phyloP scores from a whole-genome alignment of 2,797 vertebrate species.

The Saguinus oedipus region DNA sequence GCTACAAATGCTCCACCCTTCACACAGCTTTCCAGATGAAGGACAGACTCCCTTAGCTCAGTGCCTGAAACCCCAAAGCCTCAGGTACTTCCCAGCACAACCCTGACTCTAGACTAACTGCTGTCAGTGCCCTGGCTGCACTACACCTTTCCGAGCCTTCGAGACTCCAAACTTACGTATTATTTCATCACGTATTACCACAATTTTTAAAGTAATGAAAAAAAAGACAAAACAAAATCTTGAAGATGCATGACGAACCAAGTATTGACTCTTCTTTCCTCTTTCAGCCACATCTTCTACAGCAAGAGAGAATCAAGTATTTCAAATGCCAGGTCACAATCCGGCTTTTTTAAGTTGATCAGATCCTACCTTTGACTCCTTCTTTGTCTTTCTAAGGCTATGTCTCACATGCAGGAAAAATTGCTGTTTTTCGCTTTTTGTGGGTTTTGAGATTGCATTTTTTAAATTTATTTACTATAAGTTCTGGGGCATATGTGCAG shows the following conservation, averaged over 20 bases:
- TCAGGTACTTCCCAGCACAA: background rate
- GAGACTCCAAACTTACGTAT: background rate
- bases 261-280: background rate
- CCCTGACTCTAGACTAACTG: background rate
- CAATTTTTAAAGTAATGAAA: conserved; percentile 6
- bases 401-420: background rate
- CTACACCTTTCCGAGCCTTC: background rate
- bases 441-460: no score
- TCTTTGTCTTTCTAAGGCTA: background rate
- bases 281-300: background rate
- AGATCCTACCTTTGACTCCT: background rate
- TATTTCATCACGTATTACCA: background rate
- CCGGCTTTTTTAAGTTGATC: background rate
- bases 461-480: no score
- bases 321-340: background rate
- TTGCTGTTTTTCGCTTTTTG: background rate
- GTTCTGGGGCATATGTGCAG: no score
- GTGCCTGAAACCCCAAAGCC: background rate
- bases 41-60: background rate
- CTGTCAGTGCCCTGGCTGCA: background rate
- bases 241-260: background rate
- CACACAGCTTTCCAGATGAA: background rate
- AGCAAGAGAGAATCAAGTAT: background rate
- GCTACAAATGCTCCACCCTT: background rate
- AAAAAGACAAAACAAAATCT: background rate